Base-by-base conservation (phyloP, 2,797 vertebrate species). In the Dendrocincla fuliginosa region DNA sequence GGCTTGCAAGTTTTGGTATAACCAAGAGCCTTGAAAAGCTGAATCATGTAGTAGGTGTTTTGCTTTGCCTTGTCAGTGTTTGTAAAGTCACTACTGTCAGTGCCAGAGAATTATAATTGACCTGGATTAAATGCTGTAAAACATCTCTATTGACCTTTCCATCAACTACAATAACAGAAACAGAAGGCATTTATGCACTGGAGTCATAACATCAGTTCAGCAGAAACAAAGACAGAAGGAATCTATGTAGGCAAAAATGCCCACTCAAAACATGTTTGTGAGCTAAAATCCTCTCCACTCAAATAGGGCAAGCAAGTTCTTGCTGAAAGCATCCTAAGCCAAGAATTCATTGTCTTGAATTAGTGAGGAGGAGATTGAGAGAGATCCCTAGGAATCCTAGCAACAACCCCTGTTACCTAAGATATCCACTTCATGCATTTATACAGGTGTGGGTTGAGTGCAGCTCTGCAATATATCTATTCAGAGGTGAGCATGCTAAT, bases 371-470 rank as follows among this genome's bases (percentile, higher is more conserved):
- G 25, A 79, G 53, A 67, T 76, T 35, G 70, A 81, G 67, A 87
- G 39, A 69, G 25, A 76, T 84, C 39, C 70, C 47, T 53, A 79
- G 90, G 90, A 95, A 89, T 95, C 92, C 80, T 95, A 94, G 88
- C 93, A 95, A 86, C 91, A 87, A 37, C 47, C 42, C 42, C 63
- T 0, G 35, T 81, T 91, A 89, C 63, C 77, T 18, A 61, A 86
- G 50, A 50, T 81, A 76, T 19, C 7, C 5, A 28, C 82, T 73
- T 89, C 74, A 63, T 69, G 77, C 73, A 90, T 25, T 84, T 88
- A 87, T 77, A 70, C 65, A 82, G 85, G 71, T 86, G 74, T 70
- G 39, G 13, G 28, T 57, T 95, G 83, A 90, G 70, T 91, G 74
- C 39, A 76, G 52, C 47, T 93, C 55, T 86, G 83, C 61, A 82